Evolutionary conservation across 2,888 invertebrate genomes (phyloP).

Genomic region (Ophion ellenae): DNA sequence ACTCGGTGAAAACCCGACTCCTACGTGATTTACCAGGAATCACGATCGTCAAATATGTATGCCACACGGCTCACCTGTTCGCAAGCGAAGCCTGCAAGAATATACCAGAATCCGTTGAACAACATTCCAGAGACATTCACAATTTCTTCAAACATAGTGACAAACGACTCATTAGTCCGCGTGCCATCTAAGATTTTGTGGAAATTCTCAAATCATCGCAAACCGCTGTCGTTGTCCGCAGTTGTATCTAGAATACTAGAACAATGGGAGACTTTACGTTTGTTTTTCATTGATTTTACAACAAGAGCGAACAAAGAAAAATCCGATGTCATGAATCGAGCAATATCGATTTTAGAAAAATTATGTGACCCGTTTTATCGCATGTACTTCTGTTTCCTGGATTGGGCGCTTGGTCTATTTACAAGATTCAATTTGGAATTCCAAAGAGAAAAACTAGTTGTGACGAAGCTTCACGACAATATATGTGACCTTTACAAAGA

Average conservation of each 20-base stretch:
- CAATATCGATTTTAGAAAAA: too few relatives aligned
- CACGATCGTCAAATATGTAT: conserved; percentile 73
- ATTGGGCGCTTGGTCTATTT: too few relatives aligned
- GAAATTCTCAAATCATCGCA: conserved; percentile 73
- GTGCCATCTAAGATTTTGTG: conserved; percentile 67
- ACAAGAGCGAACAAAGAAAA: too few relatives aligned
- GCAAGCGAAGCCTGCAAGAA: conserved; percentile 75
- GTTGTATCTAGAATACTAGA: conserved; percentile 73
- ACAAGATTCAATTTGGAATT: too few relatives aligned
- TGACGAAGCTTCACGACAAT: too few relatives aligned
- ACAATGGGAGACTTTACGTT: conserved; percentile 73
- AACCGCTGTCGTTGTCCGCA: conserved; percentile 69
- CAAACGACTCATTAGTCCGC: conserved; percentile 66
- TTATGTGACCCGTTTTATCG: too few relatives aligned
- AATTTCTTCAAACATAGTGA: conserved; percentile 69
- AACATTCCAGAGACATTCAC: conserved; percentile 73
- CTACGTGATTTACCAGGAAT: conserved; percentile 61
- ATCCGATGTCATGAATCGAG: too few relatives aligned
- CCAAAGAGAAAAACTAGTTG: too few relatives aligned
- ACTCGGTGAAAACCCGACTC: conserved; percentile 74
- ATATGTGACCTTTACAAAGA: too few relatives aligned
- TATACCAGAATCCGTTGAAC: conserved; percentile 73
- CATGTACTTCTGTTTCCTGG: too few relatives aligned
- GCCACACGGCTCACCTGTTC: conserved; percentile 76
- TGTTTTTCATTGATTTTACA: conserved; percentile 66